Conservation (phyloP, 1,140 invertebrate genomes). For the Babylonia areolata region DNA sequence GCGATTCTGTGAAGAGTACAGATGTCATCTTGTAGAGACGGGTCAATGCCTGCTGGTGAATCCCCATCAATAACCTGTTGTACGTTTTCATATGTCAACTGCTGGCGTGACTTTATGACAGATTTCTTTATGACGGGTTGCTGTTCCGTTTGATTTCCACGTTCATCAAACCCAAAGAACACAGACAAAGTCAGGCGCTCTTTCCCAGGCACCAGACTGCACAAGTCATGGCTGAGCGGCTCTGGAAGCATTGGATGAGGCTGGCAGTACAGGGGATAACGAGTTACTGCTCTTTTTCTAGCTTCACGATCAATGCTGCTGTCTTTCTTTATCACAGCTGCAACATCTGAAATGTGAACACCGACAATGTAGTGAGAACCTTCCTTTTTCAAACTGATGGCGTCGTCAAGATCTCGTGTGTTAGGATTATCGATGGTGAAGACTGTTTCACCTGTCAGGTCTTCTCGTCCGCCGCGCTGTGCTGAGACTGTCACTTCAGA, state of each 20-base stretch:
- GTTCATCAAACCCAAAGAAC: conserved; percentile 54
- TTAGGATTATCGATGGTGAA: conserved; percentile 98
- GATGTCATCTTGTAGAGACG: conserved; percentile 39
- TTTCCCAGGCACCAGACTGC: conserved; percentile 71
- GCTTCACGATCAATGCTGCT: conserved; percentile 68
- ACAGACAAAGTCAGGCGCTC: conserved; percentile 63
- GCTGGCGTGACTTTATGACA: conserved; percentile 49
- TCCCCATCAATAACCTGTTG: conserved; percentile 55
- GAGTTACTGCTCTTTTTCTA: conserved; percentile 60
- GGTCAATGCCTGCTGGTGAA: conserved; percentile 7
- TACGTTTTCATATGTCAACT: conserved; percentile 59
- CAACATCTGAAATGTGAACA: conserved; percentile 74
- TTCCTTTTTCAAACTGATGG: conserved; percentile 82
- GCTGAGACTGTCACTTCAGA: background rate
- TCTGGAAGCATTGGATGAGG: conserved; percentile 75
- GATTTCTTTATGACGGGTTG: conserved; percentile 46
- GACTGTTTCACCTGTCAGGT: conserved; percentile 78
- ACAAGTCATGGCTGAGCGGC: conserved; percentile 70
- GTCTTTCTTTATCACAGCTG: conserved; percentile 59
- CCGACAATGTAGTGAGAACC: conserved; percentile 56
- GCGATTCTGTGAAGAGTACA: conserved; percentile 53
- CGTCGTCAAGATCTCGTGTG: conserved; percentile 99
- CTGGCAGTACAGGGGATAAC: conserved; percentile 62
- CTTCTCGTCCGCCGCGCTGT: conserved; percentile 79
- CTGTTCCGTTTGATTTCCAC: conserved; percentile 29